Percentiles rank a stretch among this genome's conserved stretches.
These are phyloP conservation scores for Stratiomys singularior DNA, from an alignment of 2,888 invertebrate species.

Conservation along the genomic window DNA sequence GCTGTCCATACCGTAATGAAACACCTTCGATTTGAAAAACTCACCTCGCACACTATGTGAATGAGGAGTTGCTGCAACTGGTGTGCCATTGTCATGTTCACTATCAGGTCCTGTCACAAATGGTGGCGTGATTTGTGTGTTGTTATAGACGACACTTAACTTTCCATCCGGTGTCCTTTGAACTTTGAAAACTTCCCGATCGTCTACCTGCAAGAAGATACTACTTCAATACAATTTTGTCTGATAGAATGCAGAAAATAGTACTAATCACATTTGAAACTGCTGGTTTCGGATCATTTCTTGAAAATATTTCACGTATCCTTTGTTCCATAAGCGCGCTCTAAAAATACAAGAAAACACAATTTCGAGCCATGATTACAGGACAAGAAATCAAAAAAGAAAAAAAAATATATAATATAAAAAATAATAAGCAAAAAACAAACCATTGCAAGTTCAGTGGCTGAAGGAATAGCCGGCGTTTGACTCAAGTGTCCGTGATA, in stretches of 20 bases:
- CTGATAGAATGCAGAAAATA: neutral
- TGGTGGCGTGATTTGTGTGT: constrained; percentile 59
- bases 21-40: no score
- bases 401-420: neutral
- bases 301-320: constrained; percentile 34
- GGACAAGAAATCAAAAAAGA: neutral
- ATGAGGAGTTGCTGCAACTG: neutral
- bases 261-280: constrained; percentile 42
- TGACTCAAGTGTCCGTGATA: neutral
- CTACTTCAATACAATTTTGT: constrained; percentile 34
- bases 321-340: neutral
- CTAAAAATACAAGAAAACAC: no score
- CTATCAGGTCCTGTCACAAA: constrained; percentile 42
- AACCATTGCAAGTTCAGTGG: neutral
- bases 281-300: neutral
- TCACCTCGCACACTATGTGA: constrained; percentile 37
- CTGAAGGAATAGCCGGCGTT: neutral
- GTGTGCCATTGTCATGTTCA: neutral
- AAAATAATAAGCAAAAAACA: no score
- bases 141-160: constrained; percentile 62
- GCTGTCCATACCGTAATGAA: no score
- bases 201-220: constrained; percentile 47
- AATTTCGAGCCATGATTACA: no score
- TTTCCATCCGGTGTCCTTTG: constrained; percentile 63
- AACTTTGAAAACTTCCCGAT: constrained; percentile 61